A percentile compares a stretch with the other conserved stretches of the same genome.
phyloP scores from a whole-genome alignment of 2,888 invertebrate genomes.

The Lottia scabra region DNA sequence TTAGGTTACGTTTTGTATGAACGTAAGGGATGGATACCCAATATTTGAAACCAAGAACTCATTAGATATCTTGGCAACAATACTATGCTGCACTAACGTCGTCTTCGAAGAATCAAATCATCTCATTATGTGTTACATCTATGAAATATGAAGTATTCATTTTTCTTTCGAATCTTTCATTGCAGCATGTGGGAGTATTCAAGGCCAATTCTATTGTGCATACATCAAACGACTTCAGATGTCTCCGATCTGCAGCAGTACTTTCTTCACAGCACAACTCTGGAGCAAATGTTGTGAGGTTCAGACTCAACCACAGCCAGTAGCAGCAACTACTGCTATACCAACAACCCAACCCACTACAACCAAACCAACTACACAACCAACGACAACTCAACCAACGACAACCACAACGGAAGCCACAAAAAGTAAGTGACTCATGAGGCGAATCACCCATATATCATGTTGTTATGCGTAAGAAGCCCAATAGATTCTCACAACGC shows the following conservation, averaged over 20 bases:
- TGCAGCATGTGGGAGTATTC: neutral
- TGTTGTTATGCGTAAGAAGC: too few species aligned
- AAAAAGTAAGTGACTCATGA: neutral
- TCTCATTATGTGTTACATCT: too few species aligned
- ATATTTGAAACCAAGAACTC: too few species aligned
- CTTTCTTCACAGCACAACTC: slow-evolving; percentile 15
- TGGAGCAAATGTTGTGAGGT: slow-evolving; percentile 25
- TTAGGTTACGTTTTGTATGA: too few species aligned
- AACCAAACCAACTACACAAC: neutral
- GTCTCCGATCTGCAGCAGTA: slow-evolving; percentile 6
- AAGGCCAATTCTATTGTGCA: neutral
- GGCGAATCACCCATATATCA: too few species aligned
- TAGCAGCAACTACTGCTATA: neutral
- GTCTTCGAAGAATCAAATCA: too few species aligned
- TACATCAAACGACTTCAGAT: neutral
- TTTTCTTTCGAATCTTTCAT: neutral
- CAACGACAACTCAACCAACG: neutral
- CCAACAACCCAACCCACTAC: neutral
- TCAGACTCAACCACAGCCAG: slow-evolving; percentile 2
- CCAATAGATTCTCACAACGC: too few species aligned
- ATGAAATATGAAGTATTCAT: too few species aligned
- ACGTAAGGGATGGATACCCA: too few species aligned
- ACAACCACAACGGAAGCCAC: neutral
- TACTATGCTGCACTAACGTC: too few species aligned
- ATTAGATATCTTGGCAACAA: too few species aligned